phyloP scores from a whole-genome alignment of 2,113 vertebrate genomes.

The Mola mola region DNA sequence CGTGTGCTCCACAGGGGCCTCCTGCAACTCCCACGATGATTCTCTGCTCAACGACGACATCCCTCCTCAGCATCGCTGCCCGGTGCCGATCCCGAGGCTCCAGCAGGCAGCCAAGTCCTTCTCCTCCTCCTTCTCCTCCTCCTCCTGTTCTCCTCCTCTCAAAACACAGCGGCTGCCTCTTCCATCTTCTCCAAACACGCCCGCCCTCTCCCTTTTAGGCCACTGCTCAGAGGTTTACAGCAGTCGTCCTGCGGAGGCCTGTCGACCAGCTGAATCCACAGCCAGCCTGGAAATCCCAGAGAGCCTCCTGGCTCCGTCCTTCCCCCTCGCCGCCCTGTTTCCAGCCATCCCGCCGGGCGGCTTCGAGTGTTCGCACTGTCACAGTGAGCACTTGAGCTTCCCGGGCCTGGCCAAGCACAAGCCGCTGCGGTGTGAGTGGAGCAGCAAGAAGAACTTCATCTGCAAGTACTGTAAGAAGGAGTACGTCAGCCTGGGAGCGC shows the following conservation, averaged over 20 bases:
- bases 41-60: neutral
- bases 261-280: neutral
- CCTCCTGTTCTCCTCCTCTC: conserved; percentile 7
- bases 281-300: conserved; percentile 6
- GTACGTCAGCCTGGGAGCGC: conserved; percentile 43
- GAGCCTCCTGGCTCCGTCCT: neutral
- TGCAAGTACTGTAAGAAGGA: conserved; percentile 55
- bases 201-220: neutral
- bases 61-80: neutral
- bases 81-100: neutral
- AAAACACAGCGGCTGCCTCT: neutral
- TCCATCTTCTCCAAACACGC: neutral
- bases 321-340: conserved; percentile 27
- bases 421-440: conserved; percentile 35
- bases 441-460: conserved; percentile 43
- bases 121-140: conserved; percentile 3
- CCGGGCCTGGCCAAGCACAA: conserved; percentile 14
- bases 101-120: neutral
- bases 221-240: neutral
- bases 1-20: conserved; percentile 17
- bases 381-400: conserved; percentile 27
- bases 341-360: conserved; percentile 8
- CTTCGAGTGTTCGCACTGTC: conserved; percentile 32
- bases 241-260: neutral
- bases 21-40: neutral